Evolutionary conservation across 2,888 invertebrate genomes (phyloP).

Genomic region (Scaptodrosophila latifasciaeformis): DNA sequence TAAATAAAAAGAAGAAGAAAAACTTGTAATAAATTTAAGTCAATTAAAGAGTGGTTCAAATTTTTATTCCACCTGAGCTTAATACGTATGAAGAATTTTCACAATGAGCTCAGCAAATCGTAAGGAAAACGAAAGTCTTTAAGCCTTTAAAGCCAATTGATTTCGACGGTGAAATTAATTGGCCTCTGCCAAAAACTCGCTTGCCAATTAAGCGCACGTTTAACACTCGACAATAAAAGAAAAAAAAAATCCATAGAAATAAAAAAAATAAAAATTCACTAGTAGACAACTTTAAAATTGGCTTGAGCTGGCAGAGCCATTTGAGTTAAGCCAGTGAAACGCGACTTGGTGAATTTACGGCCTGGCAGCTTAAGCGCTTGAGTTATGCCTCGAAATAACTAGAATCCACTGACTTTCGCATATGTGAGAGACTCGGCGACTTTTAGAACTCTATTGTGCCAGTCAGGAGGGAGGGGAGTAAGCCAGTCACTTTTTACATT

Average conservation of each 20-base stretch:
- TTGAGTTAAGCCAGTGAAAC: slow-evolving; percentile 41
- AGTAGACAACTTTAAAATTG: slow-evolving; percentile 46
- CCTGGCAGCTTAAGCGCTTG: slow-evolving; percentile 38
- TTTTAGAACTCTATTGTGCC: too few species aligned
- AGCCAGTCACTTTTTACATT: slow-evolving; percentile 39
- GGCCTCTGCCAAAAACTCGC: slow-evolving; percentile 2
- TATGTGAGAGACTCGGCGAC: not conserved
- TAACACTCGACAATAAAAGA: slow-evolving; percentile 19
- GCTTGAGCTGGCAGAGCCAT: slow-evolving; percentile 27
- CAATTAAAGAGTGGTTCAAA: too few species aligned
- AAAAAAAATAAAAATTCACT: too few species aligned
- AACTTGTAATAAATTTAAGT: too few species aligned
- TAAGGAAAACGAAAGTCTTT: not conserved
- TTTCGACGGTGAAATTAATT: slow-evolving; percentile 1
- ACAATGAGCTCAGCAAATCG: not conserved
- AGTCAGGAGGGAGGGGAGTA: slow-evolving; percentile 24
- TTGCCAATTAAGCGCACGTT: slow-evolving; percentile 22
- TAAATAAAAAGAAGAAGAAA: too few species aligned
- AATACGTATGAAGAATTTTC: too few species aligned
- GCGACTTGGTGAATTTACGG: slow-evolving; percentile 43
- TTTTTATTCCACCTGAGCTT: too few species aligned
- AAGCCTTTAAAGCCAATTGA: not conserved
- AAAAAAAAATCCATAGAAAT: too few species aligned
- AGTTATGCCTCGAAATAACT: slow-evolving; percentile 40
- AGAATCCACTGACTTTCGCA: too few species aligned